Percentiles rank a stretch among this genome's conserved stretches.
Evolutionary conservation across 2,113 vertebrate genomes (phyloP).

Genomic region (Tachysurus vachellii): DNA sequence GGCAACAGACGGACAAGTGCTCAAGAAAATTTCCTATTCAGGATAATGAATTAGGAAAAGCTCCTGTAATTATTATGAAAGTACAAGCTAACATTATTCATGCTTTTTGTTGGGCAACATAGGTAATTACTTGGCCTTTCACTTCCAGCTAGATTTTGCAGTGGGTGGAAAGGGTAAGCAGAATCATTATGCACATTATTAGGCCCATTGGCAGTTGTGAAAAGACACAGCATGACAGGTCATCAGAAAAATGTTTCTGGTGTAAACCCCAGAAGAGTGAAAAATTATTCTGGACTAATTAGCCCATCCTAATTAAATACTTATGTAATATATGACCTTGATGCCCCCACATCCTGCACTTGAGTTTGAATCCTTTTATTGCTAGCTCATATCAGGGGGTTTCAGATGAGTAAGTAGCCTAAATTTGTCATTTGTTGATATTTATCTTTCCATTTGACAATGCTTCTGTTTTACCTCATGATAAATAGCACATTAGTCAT

Average conservation of each 20-base stretch:
- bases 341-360: not conserved
- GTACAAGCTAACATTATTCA: constrained; percentile 2
- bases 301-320: constrained; percentile 43
- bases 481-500: not conserved
- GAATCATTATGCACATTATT: constrained; percentile 58
- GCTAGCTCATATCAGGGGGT: not conserved
- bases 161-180: constrained; percentile 46
- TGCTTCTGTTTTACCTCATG: not conserved
- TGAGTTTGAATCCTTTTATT: constrained; percentile 31
- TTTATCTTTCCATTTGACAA: not conserved
- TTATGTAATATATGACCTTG: constrained; percentile 41
- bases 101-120: constrained; percentile 40
- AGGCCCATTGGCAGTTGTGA: constrained; percentile 53
- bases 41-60: constrained; percentile 46
- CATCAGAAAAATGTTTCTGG: constrained; percentile 19
- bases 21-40: constrained; percentile 36
- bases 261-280: constrained; percentile 15
- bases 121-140: constrained; percentile 50
- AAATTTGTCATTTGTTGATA: not conserved
- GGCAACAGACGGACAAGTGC: constrained; percentile 1
- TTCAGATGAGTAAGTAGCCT: not conserved
- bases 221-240: constrained; percentile 32
- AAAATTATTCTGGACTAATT: constrained; percentile 39
- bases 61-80: constrained; percentile 56
- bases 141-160: constrained; percentile 50